Base-by-base conservation (phyloP, 1,140 invertebrate genomes). In the Hetaerina americana region DNA sequence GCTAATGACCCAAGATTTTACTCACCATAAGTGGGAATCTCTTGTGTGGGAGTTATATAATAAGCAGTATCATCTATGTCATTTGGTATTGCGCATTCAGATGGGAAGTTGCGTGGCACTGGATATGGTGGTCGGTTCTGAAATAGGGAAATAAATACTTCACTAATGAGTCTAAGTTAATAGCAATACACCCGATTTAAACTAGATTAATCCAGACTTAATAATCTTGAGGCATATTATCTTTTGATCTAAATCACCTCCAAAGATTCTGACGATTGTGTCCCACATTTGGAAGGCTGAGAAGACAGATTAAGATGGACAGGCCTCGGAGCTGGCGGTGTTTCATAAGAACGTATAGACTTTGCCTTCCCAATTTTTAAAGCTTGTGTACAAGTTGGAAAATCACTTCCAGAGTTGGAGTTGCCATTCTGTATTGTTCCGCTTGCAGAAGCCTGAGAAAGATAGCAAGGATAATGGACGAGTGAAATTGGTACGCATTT, bases 291-390 rank as follows among this genome's bases (percentile, higher is more conserved):
- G 10, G 26, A 10, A 67, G 18, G 10, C 26, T 67, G 5, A 25
- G 24, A n/a, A 25, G 66, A n/a, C n/a, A 57, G 40, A 18, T 57
- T 10, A 57, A 57, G 40, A 26, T 77, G 76, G 70, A 80, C 79
- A 15, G 80, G 80, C 73, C 83, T 82, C 18, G 82, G 82, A 0
- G 81, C 76, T 5, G 83, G 82, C 68, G 82, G 83, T 71, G 82
- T 78, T 72, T 83, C 82, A 73, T 83, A 83, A 0, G 77, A 80
- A 40, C 66, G 24, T 40, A 49, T 69, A 40, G 27, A 70, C 49
- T 69, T 67, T n/a, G 31, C 24, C 74, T 70, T 66, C 26, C 12
- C 15, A 22, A 25, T 28, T 22, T 66, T 26, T 57, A 29, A 26
- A 27, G 22, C 40, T 27, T 27, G 66, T 67, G 28, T 40, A 26